Conservation (phyloP, 1,140 invertebrate species). For the Rhagoletis pomonella region DNA sequence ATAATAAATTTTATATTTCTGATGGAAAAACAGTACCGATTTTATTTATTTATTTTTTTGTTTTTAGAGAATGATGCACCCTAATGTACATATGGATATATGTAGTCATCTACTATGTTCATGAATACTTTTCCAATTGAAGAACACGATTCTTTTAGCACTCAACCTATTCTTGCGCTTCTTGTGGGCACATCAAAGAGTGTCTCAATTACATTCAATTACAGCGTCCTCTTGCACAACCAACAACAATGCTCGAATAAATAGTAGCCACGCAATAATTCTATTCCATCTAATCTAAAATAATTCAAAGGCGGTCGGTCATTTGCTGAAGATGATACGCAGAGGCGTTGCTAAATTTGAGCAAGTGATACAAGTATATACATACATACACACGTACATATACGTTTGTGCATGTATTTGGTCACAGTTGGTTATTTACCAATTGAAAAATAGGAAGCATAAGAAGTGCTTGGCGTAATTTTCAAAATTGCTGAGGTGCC, state of each 20-base stretch:
- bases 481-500: too few species aligned
- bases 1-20: too few species aligned
- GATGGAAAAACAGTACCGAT: too few species aligned
- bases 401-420: background rate
- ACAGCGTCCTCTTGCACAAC: background rate
- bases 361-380: background rate
- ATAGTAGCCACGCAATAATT: constrained; percentile 37
- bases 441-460: too few species aligned
- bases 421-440: too few species aligned
- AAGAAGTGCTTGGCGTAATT: too few species aligned
- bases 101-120: background rate
- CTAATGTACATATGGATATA: background rate
- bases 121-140: background rate
- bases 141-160: background rate
- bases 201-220: constrained; percentile 49
- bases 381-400: background rate
- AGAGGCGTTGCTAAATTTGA: background rate
- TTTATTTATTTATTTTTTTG: too few species aligned
- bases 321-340: background rate
- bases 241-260: background rate
- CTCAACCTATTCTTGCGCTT: background rate
- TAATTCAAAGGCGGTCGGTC: constrained; percentile 34
- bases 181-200: constrained; percentile 34
- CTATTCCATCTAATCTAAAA: constrained; percentile 48
- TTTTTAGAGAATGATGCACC: too few species aligned